Evolutionary conservation across 2,888 invertebrate genomes (phyloP), one percentile per base, ranked within the genome.

Genomic region (Epirrita christyi): DNA sequence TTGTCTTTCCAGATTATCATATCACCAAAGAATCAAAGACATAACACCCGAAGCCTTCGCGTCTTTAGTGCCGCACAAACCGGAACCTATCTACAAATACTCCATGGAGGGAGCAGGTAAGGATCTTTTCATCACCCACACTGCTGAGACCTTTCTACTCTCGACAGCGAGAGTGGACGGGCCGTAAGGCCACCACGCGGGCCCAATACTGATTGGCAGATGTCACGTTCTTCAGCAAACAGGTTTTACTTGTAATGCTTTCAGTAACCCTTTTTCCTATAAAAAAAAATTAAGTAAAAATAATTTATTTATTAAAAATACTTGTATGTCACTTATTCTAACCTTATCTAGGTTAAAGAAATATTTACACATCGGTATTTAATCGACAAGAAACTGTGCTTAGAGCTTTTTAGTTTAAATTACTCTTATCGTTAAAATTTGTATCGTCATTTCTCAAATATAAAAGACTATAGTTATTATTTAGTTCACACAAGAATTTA

Each of bases 1-100:
- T 38, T 6, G 8, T 36, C 5, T 48, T 72, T 75, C 10, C 72
- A 97, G 97, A 75, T 93, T 99, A 64, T 98, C 99, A 0, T 99
- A 99, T 84, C 97, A 97, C 82, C 97, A 98, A 83, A 94, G 98
- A 72, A 96, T 99, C 59, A 95, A 95, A 50, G 98, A 99, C 72
- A 97, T 98, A 92, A 95, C 98, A 80, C 98, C 99, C 4, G 96
- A 96, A 72, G 93, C 95, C 0, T 98, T 98, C 86, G 94, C 94
- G 6, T 93, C 95, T 42, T 93, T 99, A 66, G 94, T 98, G 59
- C 99, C 99, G 1, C 90, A 94, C 14, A 95, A 96, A 80, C 96
- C 98, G 0, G 96, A 96, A 71, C 96, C 97, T 0, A 94, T 95
- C 70, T 98, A 97, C 86, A 99, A 98, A 85, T 99, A 98, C 80